Evolutionary conservation across 2,113 vertebrate genomes (phyloP), one percentile per base, ranked within the genome.

Genomic region (Callocephalon fimbriatum): DNA sequence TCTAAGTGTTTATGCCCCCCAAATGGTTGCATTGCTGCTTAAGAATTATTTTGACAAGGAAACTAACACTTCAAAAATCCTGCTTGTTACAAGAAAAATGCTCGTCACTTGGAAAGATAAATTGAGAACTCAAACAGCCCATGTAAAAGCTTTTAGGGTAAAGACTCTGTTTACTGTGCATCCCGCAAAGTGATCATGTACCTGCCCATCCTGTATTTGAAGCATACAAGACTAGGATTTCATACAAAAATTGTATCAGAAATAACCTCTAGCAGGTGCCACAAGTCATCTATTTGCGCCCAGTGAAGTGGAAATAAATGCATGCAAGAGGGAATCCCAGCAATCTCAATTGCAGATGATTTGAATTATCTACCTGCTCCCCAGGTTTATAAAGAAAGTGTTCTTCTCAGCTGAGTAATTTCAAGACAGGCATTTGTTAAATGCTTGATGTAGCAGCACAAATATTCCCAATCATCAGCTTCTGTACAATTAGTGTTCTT

Each of bases 11-110:
- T 53, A 91, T 4, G 11, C 75, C 23, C 75, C 23, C 92, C 81
- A 95, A 93, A 95, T 58, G 87, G 85, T 40, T 71, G 42, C 71
- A 71, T 3, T 70, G n/a, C 81, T 93, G 72, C 67, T 62, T 68
- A 77, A 67, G 71, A 87, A 35, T 53, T 96, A 88, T 83, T 94
- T 94, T 90, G 92, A 96, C 92, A 94, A 62, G 71, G 53, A 85
- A 83, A 59, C 19, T 48, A 93, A 76, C 88, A 86, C 82, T 84
- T 92, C 10, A 72, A 78, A 61, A 86, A 61, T 53, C 47, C 58
- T 65, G 23, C 82, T 80, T 35, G n/a, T 67, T 84, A 25, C 72
- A 93, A 90, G 42, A n/a, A 86, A 91, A 90, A 83, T 11, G 29
- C 56, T 38, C 63, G 51, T 63, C 44, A 63, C 51, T 88, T 54